phyloP scores from a whole-genome alignment of 1,140 invertebrate genomes.

The Brachionus rotundiformis region DNA sequence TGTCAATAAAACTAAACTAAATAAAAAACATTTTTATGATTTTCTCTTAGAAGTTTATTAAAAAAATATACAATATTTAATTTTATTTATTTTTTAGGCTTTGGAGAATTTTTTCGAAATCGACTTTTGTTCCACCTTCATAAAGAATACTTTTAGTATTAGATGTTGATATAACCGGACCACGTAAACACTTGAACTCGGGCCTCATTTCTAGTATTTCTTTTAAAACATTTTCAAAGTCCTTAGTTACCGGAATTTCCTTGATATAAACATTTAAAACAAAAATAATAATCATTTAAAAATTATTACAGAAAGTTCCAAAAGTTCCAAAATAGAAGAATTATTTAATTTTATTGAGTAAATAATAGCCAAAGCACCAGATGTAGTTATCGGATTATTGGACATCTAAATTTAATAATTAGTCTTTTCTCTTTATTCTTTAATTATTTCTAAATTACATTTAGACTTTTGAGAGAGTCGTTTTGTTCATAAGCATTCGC shows the following conservation, averaged over 20 bases:
- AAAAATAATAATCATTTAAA: neutral
- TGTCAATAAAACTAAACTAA: no score
- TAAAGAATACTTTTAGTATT: conserved; percentile 50
- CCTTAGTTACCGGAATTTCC: conserved; percentile 52
- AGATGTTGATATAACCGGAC: conserved; percentile 51
- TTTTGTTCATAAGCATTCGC: conserved; percentile 60
- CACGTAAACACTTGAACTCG: conserved; percentile 24
- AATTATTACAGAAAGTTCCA: conserved; percentile 60
- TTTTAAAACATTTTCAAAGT: conserved; percentile 44
- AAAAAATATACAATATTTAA: neutral
- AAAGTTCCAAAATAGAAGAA: conserved; percentile 57
- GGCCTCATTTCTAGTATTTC: conserved; percentile 34
- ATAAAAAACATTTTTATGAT: neutral
- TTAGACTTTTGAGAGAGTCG: conserved; percentile 59
- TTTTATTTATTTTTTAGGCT: conserved; percentile 40
- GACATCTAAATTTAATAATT: conserved; percentile 59
- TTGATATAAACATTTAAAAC: neutral
- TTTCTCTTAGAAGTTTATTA: neutral
- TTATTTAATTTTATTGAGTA: conserved; percentile 59
- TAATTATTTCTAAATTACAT: no score
- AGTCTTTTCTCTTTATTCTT: no score
- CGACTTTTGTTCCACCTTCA: conserved; percentile 48
- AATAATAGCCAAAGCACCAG: conserved; percentile 60
- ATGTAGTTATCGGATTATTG: conserved; percentile 62
- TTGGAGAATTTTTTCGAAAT: conserved; percentile 44